phyloP scores from a whole-genome alignment of 2,888 invertebrate species.

The Malacosoma neustria region DNA sequence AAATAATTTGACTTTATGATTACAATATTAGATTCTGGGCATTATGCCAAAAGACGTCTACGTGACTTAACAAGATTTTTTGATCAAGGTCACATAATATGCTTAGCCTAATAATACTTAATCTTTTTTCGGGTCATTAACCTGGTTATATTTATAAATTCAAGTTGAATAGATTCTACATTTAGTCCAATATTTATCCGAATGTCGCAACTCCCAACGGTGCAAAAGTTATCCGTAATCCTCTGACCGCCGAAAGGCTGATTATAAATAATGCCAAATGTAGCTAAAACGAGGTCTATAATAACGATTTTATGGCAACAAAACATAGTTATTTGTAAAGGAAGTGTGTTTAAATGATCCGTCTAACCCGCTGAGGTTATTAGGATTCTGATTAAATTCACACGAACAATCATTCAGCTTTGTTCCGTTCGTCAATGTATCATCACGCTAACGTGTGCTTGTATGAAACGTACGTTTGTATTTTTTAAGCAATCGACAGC shows the following conservation, averaged over 20 bases:
- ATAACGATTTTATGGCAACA: conserved; percentile 18
- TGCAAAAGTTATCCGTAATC: conserved; percentile 6
- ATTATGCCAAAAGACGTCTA: neutral
- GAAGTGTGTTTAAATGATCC: conserved; percentile 27
- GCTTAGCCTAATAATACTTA: no score
- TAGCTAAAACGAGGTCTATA: conserved; percentile 18
- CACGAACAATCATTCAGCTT: conserved; percentile 55
- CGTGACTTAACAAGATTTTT: neutral
- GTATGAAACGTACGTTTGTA: conserved; percentile 51
- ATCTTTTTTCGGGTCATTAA: neutral
- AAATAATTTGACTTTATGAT: neutral
- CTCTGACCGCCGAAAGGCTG: conserved; percentile 12
- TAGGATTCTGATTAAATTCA: conserved; percentile 58
- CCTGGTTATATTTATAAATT: neutral
- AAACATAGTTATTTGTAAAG: conserved; percentile 24
- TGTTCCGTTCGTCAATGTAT: conserved; percentile 35
- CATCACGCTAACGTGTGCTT: no score
- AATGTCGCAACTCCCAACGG: neutral
- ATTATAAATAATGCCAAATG: conserved; percentile 27
- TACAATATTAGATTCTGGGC: neutral
- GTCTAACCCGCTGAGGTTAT: conserved; percentile 24
- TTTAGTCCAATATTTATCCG: neutral
- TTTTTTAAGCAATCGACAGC: conserved; percentile 17
- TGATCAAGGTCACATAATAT: neutral
- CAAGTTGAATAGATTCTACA: neutral